These are phyloP conservation scores for Ditylenchus weischeri DNA, from an alignment of 2,888 invertebrate genomes.

Conservation along the genomic window DNA sequence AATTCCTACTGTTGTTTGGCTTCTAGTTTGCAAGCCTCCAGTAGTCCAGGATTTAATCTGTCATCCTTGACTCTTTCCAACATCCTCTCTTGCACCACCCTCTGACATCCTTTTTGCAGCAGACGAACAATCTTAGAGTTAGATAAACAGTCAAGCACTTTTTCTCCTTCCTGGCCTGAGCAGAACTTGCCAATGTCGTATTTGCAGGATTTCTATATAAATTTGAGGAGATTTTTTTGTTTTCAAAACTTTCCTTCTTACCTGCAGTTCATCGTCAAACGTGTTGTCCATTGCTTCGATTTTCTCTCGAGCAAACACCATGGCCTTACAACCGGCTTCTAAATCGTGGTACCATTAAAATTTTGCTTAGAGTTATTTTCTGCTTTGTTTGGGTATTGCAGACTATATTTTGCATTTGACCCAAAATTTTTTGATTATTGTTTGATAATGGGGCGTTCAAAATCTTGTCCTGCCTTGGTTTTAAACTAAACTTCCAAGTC, in stretches of 20 bases:
- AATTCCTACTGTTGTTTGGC: slow-evolving; percentile 58
- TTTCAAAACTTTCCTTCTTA: background rate
- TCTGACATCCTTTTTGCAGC: slow-evolving; percentile 47
- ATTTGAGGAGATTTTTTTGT: background rate
- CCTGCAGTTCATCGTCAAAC: slow-evolving; percentile 56
- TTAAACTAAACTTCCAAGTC: too few species aligned
- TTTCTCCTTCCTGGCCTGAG: slow-evolving; percentile 36
- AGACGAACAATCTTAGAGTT: slow-evolving; percentile 54
- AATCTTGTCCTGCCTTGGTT: too few species aligned
- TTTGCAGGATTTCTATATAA: slow-evolving; percentile 69
- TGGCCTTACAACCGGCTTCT: slow-evolving; percentile 59
- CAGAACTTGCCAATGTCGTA: slow-evolving; percentile 61
- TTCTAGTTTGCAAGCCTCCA: slow-evolving; percentile 73
- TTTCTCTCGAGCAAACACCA: slow-evolving; percentile 62
- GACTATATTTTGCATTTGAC: too few species aligned
- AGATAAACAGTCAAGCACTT: slow-evolving; percentile 52
- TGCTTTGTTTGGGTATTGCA: background rate
- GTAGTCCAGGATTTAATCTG: slow-evolving; percentile 80
- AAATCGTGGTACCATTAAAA: slow-evolving; percentile 8
- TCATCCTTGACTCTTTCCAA: slow-evolving; percentile 68
- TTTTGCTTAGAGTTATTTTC: background rate
- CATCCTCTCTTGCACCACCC: slow-evolving; percentile 48
- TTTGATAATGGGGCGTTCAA: too few species aligned
- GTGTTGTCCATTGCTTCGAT: slow-evolving; percentile 60
- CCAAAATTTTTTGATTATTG: too few species aligned